phyloP scores from a whole-genome alignment of 2,888 invertebrate genomes.

The Phania funesta region DNA sequence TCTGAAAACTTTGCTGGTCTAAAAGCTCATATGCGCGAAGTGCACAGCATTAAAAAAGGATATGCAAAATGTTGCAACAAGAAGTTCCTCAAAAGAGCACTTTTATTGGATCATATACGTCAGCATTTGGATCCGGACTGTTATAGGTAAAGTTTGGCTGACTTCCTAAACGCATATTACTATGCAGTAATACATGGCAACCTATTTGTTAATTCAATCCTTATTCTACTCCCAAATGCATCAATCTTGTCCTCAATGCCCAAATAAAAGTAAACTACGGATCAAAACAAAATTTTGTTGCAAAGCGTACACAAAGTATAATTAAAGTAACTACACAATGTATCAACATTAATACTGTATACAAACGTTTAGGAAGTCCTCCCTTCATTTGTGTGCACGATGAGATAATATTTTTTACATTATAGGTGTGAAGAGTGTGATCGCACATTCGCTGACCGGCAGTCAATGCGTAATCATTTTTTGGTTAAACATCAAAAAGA shows the following conservation, averaged over 20 bases:
- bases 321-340: no score
- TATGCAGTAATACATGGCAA: no score
- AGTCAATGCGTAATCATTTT: conserved; percentile 78
- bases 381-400: background rate
- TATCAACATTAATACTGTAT: no score
- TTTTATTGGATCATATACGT: conserved; percentile 77
- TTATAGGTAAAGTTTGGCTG: conserved; percentile 57
- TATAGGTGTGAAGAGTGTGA: conserved; percentile 72
- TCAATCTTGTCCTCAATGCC: no score
- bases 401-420: background rate
- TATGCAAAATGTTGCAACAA: conserved; percentile 77
- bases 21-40: conserved; percentile 65
- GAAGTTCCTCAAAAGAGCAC: conserved; percentile 76
- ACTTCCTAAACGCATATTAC: no score
- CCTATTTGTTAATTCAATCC: no score
- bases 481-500: conserved; percentile 78
- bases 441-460: conserved; percentile 74
- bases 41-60: conserved; percentile 72
- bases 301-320: no score
- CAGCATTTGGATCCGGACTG: conserved; percentile 77
- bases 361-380: no score
- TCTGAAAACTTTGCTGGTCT: conserved; percentile 66
- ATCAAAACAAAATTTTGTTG: no score
- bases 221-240: no score
- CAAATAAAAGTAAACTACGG: no score